A percentile compares a stretch with the other conserved stretches of the same genome.
Conservation (phyloP, 2,113 vertebrate genomes). For the Engraulis encrasicolus region DNA sequence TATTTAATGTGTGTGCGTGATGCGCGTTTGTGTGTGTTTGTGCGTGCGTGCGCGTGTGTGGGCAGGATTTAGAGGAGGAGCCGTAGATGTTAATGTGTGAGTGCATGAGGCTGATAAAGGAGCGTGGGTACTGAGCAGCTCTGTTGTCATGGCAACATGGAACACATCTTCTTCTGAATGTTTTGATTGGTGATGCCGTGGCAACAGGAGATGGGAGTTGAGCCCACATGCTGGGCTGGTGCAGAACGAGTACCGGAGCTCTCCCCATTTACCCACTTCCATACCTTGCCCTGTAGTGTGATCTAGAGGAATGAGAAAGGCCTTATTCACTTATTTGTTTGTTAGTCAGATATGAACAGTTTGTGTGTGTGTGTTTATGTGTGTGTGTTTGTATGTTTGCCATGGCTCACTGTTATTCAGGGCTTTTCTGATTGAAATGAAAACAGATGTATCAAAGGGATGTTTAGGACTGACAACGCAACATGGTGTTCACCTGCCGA, state of each 20-base stretch:
- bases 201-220: not conserved
- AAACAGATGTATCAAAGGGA: not conserved
- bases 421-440: not conserved
- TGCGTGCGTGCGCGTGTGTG: not conserved
- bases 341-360: not conserved
- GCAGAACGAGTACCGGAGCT: not conserved
- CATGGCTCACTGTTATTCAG: not conserved
- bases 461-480: not conserved
- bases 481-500: not conserved
- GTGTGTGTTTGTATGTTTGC: not conserved
- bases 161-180: not conserved
- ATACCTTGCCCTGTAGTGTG: not conserved
- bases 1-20: conserved; percentile 14
- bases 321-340: not conserved
- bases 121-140: not conserved
- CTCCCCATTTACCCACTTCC: not conserved
- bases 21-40: not conserved
- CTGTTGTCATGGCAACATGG: conserved; percentile 17
- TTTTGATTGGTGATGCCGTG: not conserved
- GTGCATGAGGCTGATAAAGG: not conserved
- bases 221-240: not conserved
- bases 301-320: not conserved
- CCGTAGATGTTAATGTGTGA: not conserved
- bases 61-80: not conserved
- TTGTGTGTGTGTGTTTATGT: not conserved